A percentile compares a stretch with the other conserved stretches of the same genome.
These are phyloP conservation scores for Polia nebulosa DNA, from an alignment of 2,888 invertebrate species.

Conservation along the genomic window DNA sequence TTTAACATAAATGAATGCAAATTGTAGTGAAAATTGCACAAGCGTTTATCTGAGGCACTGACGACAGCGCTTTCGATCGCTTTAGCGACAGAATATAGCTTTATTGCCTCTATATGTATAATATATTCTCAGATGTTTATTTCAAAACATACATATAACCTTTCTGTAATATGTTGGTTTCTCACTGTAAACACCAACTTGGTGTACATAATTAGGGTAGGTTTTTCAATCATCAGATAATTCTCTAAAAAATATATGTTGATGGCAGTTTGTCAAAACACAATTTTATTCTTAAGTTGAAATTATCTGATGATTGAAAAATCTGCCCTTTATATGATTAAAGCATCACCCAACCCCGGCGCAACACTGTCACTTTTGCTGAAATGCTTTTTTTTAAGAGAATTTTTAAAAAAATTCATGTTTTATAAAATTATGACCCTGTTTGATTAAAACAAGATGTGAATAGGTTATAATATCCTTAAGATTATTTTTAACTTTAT, in stretches of 20 bases:
- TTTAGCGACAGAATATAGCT: not conserved
- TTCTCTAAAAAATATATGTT: not conserved
- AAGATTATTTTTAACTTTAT: too few species aligned
- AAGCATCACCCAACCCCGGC: too few species aligned
- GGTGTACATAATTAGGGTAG: not conserved
- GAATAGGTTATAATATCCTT: too few species aligned
- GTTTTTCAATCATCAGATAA: not conserved
- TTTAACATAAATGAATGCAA: not conserved
- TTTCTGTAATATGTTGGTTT: conserved; percentile 14
- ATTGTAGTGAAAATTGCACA: not conserved
- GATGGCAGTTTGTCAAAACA: not conserved
- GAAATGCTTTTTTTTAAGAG: too few species aligned
- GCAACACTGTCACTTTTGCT: too few species aligned
- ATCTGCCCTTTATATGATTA: not conserved
- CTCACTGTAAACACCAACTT: conserved; percentile 30
- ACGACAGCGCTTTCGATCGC: not conserved
- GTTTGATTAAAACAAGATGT: too few species aligned
- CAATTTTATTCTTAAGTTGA: not conserved
- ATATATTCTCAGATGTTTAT: conserved; percentile 3
- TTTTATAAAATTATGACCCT: too few species aligned
- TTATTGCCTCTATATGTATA: conserved; percentile 10
- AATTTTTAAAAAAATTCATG: too few species aligned
- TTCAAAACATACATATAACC: conserved; percentile 2
- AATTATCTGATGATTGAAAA: not conserved
- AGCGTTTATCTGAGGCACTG: not conserved